Base-by-base conservation (phyloP, 2,113 vertebrate genomes). In the Cygnus buccinator region DNA sequence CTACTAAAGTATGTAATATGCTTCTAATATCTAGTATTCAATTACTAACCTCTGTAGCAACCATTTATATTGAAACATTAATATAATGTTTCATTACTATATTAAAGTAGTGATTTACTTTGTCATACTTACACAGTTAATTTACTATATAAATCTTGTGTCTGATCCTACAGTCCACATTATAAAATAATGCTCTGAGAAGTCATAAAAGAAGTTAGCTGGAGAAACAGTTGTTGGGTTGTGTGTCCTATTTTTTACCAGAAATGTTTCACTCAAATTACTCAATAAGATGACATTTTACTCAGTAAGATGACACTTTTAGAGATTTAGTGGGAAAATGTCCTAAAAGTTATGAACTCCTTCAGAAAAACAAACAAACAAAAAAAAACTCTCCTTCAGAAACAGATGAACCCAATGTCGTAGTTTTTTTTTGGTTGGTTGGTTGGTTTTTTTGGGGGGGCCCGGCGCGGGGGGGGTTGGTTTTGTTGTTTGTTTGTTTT, bases 41-140 rank as follows among this genome's bases (percentile, higher is more conserved):
- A 61, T 94, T 93, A 82, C 95, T 52, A 84, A 82, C 33, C 76
- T 75, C 54, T 92, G 80, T 82, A 82, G 44, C 89, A 90, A 37
- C 35, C 76, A 84, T 89, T 94, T 89, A 84, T 82, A 70, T 10
- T 92, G 80, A 90, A 89, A 33, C 13, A 68, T 75, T 86, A 87
- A 74, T 76, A 61, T 54, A 87, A 94, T 23, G n/a, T 87, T 95
- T 96, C 95, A 95, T 81, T 94, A 78, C 66, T 72, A 19, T 54
- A 66, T 75, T 93, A 81, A 93, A 82, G 12, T 52, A 91, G 19
- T 94, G 95, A 93, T 94, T 95, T 96, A 90, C 23, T 90, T 78
- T 89, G 83, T 94, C 94, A 82, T 89, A 79, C 33, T 92, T 65
- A n/a, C 52, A 37, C 0, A 0, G 62, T 72, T 89, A 89, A 93